Percentiles rank a stretch among this genome's conserved stretches.
phyloP scores from a whole-genome alignment of 2,888 invertebrate species.

The Thera obeliscata region DNA sequence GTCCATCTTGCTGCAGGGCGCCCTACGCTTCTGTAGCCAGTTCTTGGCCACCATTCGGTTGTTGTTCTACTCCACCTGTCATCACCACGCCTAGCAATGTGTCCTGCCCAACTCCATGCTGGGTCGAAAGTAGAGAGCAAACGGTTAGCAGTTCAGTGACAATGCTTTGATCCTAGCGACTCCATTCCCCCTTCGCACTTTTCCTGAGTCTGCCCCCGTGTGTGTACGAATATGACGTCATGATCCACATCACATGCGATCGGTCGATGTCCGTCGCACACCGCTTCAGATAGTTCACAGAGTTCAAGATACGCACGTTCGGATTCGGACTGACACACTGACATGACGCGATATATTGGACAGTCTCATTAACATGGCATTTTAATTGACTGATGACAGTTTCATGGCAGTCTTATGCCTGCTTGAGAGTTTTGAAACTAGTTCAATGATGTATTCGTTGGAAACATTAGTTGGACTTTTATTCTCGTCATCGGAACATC shows the following conservation, averaged over 20 bases:
- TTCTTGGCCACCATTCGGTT: no score
- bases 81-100: no score
- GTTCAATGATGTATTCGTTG: slow-evolving; percentile 1
- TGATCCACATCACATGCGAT: slow-evolving; percentile 53
- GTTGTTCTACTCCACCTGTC: no score
- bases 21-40: no score
- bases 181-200: slow-evolving; percentile 1
- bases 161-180: neutral
- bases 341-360: slow-evolving; percentile 26
- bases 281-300: slow-evolving; percentile 43
- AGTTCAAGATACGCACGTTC: slow-evolving; percentile 39
- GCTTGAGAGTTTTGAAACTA: neutral
- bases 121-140: no score
- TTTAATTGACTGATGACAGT: slow-evolving; percentile 30
- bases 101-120: no score
- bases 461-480: slow-evolving; percentile 4
- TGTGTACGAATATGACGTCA: slow-evolving; percentile 49
- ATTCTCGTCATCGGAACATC: neutral
- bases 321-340: slow-evolving; percentile 32
- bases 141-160: no score
- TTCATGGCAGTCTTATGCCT: slow-evolving; percentile 25
- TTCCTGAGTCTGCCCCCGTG: slow-evolving; percentile 19
- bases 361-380: slow-evolving; percentile 21
- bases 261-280: slow-evolving; percentile 50
- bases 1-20: no score